Evolutionary conservation across 2,888 invertebrate genomes (phyloP).

Genomic region (Hylaea fasciaria): DNA sequence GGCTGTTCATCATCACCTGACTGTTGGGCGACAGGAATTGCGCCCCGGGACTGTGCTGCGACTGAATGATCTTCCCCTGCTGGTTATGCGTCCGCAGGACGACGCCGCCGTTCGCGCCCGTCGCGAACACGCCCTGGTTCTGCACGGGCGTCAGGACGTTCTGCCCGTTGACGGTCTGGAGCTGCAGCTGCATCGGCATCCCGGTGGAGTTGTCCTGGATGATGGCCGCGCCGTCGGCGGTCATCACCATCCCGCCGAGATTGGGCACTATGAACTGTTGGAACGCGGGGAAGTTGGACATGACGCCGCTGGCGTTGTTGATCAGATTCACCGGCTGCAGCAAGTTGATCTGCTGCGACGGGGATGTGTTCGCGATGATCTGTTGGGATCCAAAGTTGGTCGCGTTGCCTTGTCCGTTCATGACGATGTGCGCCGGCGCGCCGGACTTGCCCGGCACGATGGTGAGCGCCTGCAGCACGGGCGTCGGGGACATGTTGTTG

Average conservation of each 20-base stretch:
- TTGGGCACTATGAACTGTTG: conserved; percentile 94
- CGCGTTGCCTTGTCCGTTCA: conserved; percentile 88
- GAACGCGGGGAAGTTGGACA: conserved; percentile 91
- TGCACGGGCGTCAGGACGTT: conserved; percentile 91
- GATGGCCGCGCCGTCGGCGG: conserved; percentile 91
- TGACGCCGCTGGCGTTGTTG: conserved; percentile 88
- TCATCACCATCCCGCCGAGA: conserved; percentile 92
- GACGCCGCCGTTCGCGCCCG: conserved; percentile 89
- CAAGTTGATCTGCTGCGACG: conserved; percentile 88
- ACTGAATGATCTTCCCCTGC: conserved; percentile 88
- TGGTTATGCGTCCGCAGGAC: conserved; percentile 91
- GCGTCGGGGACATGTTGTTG: conserved; percentile 86
- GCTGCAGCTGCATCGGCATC: conserved; percentile 89
- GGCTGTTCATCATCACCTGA: conserved; percentile 91
- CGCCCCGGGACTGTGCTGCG: conserved; percentile 87
- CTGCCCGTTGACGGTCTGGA: conserved; percentile 92
- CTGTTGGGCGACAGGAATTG: conserved; percentile 91
- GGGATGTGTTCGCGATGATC: conserved; percentile 86
- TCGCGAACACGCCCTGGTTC: conserved; percentile 86
- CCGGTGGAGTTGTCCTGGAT: conserved; percentile 88
- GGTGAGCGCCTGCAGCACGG: conserved; percentile 90
- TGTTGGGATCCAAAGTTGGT: conserved; percentile 88
- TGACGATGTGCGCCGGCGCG: conserved; percentile 89
- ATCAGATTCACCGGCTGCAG: conserved; percentile 93
- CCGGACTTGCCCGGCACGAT: conserved; percentile 91